These are phyloP conservation scores for Oceanites oceanicus DNA, from an alignment of 2,113 vertebrate species.

Conservation along the genomic window DNA sequence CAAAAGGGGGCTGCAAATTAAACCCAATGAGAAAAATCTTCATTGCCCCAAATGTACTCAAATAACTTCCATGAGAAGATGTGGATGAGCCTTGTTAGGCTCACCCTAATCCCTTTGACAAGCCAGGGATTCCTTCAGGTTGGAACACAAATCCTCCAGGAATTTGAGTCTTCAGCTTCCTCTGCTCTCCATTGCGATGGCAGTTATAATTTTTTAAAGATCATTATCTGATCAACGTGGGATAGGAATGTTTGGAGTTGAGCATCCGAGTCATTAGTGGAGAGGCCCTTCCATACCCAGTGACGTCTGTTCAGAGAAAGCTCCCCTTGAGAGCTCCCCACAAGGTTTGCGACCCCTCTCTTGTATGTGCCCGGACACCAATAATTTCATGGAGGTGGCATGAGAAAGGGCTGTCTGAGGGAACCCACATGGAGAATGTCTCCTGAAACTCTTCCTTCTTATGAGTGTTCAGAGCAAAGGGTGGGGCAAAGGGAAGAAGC, in stretches of 20 bases:
- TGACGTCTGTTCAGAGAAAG: neutral
- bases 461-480: neutral
- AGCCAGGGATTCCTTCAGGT: conserved; percentile 6
- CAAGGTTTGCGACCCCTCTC: neutral
- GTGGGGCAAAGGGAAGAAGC: neutral
- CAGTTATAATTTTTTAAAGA: conserved; percentile 43
- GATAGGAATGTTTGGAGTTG: conserved; percentile 3
- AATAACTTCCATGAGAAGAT: conserved; percentile 22
- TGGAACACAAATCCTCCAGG: conserved; percentile 29
- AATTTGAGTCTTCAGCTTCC: neutral
- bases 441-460: neutral
- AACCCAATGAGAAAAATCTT: neutral
- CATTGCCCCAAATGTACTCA: neutral
- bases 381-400: neutral
- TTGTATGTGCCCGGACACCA: neutral
- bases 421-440: neutral
- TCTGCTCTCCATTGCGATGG: neutral
- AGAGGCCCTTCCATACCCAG: neutral
- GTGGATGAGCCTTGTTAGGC: conserved; percentile 14
- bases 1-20: conserved; percentile 38
- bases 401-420: neutral
- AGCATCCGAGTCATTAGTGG: neutral
- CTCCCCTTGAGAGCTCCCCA: neutral
- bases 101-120: conserved; percentile 53
- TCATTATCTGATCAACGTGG: neutral